A percentile compares a stretch with the other conserved stretches of the same genome.
phyloP scores from a whole-genome alignment of 2,113 vertebrate species.

The Ovis aries region DNA sequence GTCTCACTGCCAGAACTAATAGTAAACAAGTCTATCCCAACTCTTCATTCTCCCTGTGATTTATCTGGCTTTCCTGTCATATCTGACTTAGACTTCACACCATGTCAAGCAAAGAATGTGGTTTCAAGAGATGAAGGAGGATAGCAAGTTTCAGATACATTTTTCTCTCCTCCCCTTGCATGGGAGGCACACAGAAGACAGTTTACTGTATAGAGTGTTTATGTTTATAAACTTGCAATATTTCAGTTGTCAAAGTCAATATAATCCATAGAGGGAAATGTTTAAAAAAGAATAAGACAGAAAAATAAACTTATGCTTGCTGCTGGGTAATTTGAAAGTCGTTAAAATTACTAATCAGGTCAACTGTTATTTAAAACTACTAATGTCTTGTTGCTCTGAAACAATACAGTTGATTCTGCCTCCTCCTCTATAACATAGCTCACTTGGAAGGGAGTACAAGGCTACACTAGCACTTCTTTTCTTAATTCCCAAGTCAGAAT shows the following conservation, averaged over 20 bases:
- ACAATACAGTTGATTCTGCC: background rate
- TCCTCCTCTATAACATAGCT: background rate
- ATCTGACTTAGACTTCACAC: conserved; percentile 8
- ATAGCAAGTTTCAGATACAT: conserved; percentile 3
- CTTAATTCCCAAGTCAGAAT: background rate
- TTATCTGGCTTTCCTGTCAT: background rate
- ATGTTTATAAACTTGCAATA: conserved; percentile 14
- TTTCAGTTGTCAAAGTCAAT: conserved; percentile 29
- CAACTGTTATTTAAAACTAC: conserved; percentile 47
- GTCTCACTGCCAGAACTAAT: background rate
- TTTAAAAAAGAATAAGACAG: background rate
- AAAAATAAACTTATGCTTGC: background rate
- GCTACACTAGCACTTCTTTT: background rate
- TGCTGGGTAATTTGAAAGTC: conserved; percentile 1
- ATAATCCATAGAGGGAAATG: background rate
- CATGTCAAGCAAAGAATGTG: conserved; percentile 12
- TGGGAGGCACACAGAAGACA: background rate
- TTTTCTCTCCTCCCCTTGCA: conserved; percentile 14
- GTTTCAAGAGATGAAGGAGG: conserved; percentile 16
- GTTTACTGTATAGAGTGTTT: background rate
- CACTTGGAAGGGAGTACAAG: background rate
- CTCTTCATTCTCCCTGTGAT: background rate
- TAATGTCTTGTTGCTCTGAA: background rate
- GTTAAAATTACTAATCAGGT: conserved; percentile 35
- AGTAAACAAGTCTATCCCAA: background rate